These are phyloP conservation scores for Pandemis corylana DNA, from an alignment of 2,888 invertebrate genomes.

Conservation along the genomic window DNA sequence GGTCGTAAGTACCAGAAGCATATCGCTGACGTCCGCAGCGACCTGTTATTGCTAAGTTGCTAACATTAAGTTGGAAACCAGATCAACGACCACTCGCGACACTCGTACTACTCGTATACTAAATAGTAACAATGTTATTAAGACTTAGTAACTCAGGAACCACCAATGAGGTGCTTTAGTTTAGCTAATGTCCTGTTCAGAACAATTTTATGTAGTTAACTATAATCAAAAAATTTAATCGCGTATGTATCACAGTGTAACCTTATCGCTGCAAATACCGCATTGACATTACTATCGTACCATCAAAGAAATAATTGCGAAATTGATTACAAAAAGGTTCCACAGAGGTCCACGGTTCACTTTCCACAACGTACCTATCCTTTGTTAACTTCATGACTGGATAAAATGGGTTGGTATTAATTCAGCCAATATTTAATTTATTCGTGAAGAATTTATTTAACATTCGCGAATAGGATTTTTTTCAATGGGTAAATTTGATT, in stretches of 20 bases:
- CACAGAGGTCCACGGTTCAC: not conserved
- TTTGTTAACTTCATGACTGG: not conserved
- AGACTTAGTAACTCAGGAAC: not conserved
- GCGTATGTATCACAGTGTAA: no score
- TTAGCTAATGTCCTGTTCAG: no score
- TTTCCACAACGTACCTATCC: not conserved
- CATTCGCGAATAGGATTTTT: not conserved
- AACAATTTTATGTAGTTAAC: no score
- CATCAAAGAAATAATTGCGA: no score
- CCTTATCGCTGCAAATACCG: no score
- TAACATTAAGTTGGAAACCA: not conserved
- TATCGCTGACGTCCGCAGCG: not conserved
- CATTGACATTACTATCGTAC: not conserved
- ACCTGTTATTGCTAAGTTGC: not conserved
- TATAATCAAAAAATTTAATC: no score
- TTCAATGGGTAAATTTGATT: not conserved
- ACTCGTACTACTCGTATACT: no score
- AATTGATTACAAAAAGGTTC: no score
- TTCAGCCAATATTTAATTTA: constrained; percentile 1
- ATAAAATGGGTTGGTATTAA: not conserved
- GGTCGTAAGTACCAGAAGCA: not conserved
- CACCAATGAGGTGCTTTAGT: not conserved
- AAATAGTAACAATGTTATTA: not conserved
- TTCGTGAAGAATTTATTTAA: not conserved
- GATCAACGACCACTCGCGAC: not conserved